Evolutionary conservation across 2,888 invertebrate species (phyloP).

Genomic region (Drepana falcataria): DNA sequence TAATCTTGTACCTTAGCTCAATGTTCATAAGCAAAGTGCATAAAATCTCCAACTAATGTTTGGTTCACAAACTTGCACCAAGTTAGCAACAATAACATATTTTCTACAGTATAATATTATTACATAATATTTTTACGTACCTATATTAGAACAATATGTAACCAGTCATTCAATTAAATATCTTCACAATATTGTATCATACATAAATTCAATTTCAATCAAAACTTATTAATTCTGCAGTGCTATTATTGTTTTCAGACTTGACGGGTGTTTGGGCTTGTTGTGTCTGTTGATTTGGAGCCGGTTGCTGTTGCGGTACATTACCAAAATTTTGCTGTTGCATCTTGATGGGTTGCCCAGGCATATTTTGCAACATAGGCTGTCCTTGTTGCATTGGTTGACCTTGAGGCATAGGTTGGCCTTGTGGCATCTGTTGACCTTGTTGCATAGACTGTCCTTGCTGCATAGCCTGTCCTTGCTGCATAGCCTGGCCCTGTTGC

Average conservation of each 20-base stretch:
- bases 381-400: constrained; percentile 26
- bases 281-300: constrained; percentile 24
- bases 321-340: constrained; percentile 34
- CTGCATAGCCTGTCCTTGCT: constrained; percentile 16
- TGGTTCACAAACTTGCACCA: constrained; percentile 8
- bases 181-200: constrained; percentile 3
- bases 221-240: constrained; percentile 90
- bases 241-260: constrained; percentile 71
- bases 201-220: constrained; percentile 74
- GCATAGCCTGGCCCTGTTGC: constrained; percentile 23
- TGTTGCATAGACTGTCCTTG: constrained; percentile 15
- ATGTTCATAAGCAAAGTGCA: constrained; percentile 6
- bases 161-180: constrained; percentile 32
- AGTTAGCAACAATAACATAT: not conserved
- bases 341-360: constrained; percentile 32
- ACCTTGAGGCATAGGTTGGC: constrained; percentile 15
- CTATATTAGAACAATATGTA: constrained; percentile 8
- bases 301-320: constrained; percentile 27
- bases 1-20: no score
- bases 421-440: constrained; percentile 13
- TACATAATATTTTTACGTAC: constrained; percentile 28
- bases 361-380: constrained; percentile 21
- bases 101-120: constrained; percentile 28
- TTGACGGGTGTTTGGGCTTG: constrained; percentile 52
- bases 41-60: constrained; percentile 9